Evolutionary conservation across 2,797 vertebrate genomes (phyloP).

Genomic region (Sebastes itinus): DNA sequence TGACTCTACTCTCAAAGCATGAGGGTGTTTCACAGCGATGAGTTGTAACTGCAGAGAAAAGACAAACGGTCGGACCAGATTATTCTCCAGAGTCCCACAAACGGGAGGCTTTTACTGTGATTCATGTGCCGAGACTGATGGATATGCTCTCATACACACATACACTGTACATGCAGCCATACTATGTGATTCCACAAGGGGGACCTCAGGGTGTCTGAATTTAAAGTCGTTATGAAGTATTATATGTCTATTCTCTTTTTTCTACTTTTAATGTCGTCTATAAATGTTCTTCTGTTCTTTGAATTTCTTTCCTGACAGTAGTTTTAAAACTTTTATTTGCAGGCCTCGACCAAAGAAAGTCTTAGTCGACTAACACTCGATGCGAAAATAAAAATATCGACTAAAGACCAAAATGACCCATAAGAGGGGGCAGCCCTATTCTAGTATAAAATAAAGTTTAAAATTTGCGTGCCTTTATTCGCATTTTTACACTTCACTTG

Average conservation of each 20-base stretch:
- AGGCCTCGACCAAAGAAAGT: not conserved
- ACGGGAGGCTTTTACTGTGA: slow-evolving; percentile 24
- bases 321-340: not conserved
- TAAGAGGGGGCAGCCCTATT: too few species aligned
- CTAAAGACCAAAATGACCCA: too few species aligned
- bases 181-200: not conserved
- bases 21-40: slow-evolving; percentile 59
- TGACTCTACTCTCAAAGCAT: slow-evolving; percentile 75
- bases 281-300: not conserved
- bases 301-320: not conserved
- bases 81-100: slow-evolving; percentile 39
- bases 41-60: slow-evolving; percentile 52
- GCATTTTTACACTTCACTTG: too few species aligned
- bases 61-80: slow-evolving; percentile 44
- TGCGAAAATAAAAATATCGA: too few species aligned
- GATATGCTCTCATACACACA: not conserved
- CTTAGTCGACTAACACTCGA: too few species aligned
- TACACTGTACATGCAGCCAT: not conserved
- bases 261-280: not conserved
- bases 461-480: too few species aligned
- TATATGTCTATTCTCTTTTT: not conserved
- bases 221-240: not conserved
- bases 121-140: slow-evolving; percentile 22
- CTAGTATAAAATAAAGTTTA: too few species aligned
- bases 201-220: too few species aligned